Evolutionary conservation across 1,140 invertebrate species (phyloP).

Genomic region (Bombus breviceps): DNA sequence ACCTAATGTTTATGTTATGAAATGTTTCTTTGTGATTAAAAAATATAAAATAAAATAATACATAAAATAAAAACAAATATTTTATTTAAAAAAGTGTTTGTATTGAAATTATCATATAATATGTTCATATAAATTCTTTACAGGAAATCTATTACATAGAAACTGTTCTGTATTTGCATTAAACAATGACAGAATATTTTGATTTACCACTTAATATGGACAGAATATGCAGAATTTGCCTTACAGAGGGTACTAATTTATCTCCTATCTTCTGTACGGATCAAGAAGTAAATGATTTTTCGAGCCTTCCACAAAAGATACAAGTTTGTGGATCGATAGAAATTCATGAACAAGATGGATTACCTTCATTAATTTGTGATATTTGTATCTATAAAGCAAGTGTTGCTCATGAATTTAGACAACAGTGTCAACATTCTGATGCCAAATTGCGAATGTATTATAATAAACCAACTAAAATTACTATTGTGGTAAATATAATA

Average conservation of each 20-base stretch:
- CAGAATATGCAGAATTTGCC: slow-evolving; percentile 78
- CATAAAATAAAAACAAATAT: not conserved
- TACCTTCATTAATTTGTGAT: slow-evolving; percentile 79
- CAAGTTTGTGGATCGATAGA: slow-evolving; percentile 78
- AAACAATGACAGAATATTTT: slow-evolving; percentile 75
- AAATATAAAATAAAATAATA: not conserved
- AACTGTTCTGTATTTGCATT: not conserved
- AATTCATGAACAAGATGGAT: slow-evolving; percentile 78
- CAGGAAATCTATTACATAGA: slow-evolving; percentile 28
- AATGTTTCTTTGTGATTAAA: not conserved
- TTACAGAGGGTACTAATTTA: slow-evolving; percentile 76
- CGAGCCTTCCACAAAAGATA: slow-evolving; percentile 76
- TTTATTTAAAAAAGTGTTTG: not conserved
- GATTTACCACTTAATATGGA: slow-evolving; percentile 76
- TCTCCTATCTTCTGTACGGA: slow-evolving; percentile 76
- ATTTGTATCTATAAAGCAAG: slow-evolving; percentile 79
- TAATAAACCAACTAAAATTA: slow-evolving; percentile 76
- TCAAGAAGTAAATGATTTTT: slow-evolving; percentile 66
- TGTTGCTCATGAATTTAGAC: slow-evolving; percentile 79
- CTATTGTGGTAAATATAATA: slow-evolving; percentile 69
- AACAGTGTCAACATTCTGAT: slow-evolving; percentile 80
- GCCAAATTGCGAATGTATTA: slow-evolving; percentile 76
- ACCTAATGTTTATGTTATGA: slow-evolving; percentile 8
- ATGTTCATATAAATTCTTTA: slow-evolving; percentile 43
- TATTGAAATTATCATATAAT: not conserved